Evolutionary conservation across 2,888 invertebrate genomes (phyloP).

Genomic region (Dastarcus helophoroides): DNA sequence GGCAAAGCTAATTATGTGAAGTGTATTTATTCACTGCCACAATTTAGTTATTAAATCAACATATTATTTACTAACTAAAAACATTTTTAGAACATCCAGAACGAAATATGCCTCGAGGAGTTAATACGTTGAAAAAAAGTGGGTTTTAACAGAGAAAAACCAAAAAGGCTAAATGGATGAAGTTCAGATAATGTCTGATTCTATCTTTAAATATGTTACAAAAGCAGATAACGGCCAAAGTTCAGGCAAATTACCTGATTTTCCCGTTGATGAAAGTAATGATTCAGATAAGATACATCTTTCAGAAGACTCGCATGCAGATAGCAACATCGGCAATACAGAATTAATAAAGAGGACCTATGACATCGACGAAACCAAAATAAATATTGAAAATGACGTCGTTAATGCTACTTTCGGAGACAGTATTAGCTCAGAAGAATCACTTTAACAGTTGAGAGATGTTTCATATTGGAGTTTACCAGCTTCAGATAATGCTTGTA

Average conservation of each 20-base stretch:
- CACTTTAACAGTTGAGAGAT: not conserved
- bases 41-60: too few species aligned
- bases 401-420: conserved; percentile 1
- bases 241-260: not conserved
- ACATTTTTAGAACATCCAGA: too few species aligned
- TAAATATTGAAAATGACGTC: conserved; percentile 2
- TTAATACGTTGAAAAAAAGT: not conserved
- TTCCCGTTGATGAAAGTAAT: conserved; percentile 1
- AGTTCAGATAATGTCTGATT: conserved; percentile 1
- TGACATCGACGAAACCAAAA: conserved; percentile 3
- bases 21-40: too few species aligned
- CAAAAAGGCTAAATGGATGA: not conserved
- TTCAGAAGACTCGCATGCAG: not conserved
- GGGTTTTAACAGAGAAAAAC: not conserved
- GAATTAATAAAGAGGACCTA: conserved; percentile 2
- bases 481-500: not conserved
- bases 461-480: conserved; percentile 1
- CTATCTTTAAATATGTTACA: conserved; percentile 1
- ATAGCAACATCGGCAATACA: not conserved
- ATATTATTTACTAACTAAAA: too few species aligned
- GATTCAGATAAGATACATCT: not conserved
- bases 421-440: not conserved
- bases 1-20: too few species aligned
- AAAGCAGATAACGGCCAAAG: conserved; percentile 1
- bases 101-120: too few species aligned